Conservation (phyloP, 1,140 invertebrate species). For the Archegozetes longisetosus region DNA sequence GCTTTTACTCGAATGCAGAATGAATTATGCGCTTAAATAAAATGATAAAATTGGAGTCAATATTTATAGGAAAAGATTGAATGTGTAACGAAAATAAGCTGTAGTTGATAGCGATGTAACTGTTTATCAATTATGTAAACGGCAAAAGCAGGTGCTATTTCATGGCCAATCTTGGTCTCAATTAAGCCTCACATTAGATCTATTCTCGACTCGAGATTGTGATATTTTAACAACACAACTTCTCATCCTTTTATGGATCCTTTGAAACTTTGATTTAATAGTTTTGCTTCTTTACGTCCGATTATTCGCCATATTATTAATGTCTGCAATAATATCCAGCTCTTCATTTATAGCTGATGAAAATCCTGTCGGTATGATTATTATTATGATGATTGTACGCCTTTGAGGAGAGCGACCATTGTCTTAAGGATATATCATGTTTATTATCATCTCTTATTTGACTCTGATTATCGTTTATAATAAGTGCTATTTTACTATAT, state of each 20-base stretch:
- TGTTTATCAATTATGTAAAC: neutral
- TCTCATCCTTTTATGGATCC: neutral
- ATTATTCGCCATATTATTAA: neutral
- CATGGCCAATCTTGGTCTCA: neutral
- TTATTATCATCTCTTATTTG: too few species aligned
- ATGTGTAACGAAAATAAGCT: neutral
- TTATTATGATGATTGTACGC: too few species aligned
- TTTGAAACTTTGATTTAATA: neutral
- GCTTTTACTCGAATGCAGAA: neutral
- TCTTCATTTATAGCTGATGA: neutral
- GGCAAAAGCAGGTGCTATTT: neutral
- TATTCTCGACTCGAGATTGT: neutral
- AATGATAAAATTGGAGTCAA: neutral
- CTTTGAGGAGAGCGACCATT: too few species aligned
- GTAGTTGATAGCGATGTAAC: neutral
- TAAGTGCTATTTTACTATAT: slow-evolving; percentile 9
- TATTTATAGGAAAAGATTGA: neutral
- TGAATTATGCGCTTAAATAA: neutral
- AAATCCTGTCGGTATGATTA: neutral
- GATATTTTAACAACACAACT: neutral
- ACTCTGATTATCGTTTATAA: too few species aligned
- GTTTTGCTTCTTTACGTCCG: neutral
- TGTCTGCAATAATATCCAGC: neutral
- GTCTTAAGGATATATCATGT: too few species aligned
- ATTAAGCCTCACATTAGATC: neutral